Evolutionary conservation across 2,797 vertebrate species (phyloP).

Genomic region (Danio albolineatus): DNA sequence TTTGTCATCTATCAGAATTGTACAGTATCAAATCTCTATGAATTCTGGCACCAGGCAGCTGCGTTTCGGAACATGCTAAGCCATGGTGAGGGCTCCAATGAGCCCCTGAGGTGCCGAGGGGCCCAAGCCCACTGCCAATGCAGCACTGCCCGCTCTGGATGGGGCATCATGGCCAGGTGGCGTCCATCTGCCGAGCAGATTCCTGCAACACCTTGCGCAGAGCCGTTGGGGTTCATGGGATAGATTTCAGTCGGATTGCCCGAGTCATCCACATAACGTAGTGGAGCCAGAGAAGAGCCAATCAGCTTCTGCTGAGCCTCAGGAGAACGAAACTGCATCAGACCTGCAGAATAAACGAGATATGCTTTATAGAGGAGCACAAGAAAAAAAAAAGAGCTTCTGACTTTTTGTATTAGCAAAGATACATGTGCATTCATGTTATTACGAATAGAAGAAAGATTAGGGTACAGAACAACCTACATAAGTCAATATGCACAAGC

Average conservation of each 20-base stretch:
- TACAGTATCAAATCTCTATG: slow-evolving; percentile 39
- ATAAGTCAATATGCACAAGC: too few relatives aligned
- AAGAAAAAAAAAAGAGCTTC: not conserved
- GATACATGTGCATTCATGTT: too few relatives aligned
- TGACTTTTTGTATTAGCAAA: not conserved
- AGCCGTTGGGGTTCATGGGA: slow-evolving; percentile 93
- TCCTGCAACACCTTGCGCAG: slow-evolving; percentile 83
- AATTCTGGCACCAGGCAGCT: slow-evolving; percentile 79
- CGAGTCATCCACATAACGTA: slow-evolving; percentile 87
- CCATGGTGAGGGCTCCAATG: slow-evolving; percentile 84
- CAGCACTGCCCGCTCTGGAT: slow-evolving; percentile 89
- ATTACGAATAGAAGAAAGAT: too few relatives aligned
- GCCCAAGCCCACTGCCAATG: slow-evolving; percentile 94
- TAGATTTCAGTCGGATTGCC: slow-evolving; percentile 85
- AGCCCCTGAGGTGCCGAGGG: slow-evolving; percentile 74
- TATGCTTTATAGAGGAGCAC: not conserved
- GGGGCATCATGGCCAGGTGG: slow-evolving; percentile 93
- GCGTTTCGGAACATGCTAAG: slow-evolving; percentile 88
- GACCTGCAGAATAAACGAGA: slow-evolving; percentile 73
- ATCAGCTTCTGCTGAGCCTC: slow-evolving; percentile 72
- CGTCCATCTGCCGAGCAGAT: slow-evolving; percentile 87
- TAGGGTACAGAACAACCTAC: too few relatives aligned
- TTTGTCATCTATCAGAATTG: not conserved
- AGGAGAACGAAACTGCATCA: slow-evolving; percentile 84
- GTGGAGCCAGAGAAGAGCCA: slow-evolving; percentile 75